Evolutionary conservation across 2,113 vertebrate species (phyloP).

Genomic region (Burhinus oedicnemus): DNA sequence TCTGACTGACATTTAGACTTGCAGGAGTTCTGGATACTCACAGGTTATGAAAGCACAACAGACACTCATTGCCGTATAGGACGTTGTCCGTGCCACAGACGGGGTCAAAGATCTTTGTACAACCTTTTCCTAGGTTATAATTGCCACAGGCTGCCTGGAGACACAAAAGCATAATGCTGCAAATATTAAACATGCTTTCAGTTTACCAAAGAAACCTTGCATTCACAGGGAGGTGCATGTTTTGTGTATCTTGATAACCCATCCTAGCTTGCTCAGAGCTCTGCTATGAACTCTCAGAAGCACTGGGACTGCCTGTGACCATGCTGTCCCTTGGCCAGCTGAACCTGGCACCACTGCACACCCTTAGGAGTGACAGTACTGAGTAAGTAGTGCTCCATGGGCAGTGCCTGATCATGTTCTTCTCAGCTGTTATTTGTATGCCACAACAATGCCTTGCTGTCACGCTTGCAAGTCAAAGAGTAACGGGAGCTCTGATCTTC

Average conservation of each 20-base stretch:
- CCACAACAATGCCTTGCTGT: neutral
- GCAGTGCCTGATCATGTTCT: neutral
- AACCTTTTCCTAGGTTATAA: slow-evolving; percentile 22
- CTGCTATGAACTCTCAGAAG: neutral
- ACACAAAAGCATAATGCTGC: neutral
- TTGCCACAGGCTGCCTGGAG: slow-evolving; percentile 32
- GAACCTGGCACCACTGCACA: neutral
- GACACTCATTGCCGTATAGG: slow-evolving; percentile 82
- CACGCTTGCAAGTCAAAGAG: neutral
- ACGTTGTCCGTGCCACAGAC: slow-evolving; percentile 80
- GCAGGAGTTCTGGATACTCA: slow-evolving; percentile 6
- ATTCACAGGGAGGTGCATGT: neutral
- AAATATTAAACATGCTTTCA: neutral
- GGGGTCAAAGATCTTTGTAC: slow-evolving; percentile 72
- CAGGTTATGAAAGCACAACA: slow-evolving; percentile 68
- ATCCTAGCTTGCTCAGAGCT: neutral
- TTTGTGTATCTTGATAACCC: neutral
- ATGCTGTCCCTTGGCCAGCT: neutral
- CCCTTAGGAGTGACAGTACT: neutral
- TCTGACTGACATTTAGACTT: neutral
- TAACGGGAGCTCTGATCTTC: neutral
- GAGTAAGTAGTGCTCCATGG: neutral
- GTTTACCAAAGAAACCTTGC: neutral
- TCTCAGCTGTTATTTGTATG: neutral
- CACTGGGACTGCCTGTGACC: neutral